Evolutionary conservation across 2,113 vertebrate genomes (phyloP).

Genomic region (Dicaeum eximium): DNA sequence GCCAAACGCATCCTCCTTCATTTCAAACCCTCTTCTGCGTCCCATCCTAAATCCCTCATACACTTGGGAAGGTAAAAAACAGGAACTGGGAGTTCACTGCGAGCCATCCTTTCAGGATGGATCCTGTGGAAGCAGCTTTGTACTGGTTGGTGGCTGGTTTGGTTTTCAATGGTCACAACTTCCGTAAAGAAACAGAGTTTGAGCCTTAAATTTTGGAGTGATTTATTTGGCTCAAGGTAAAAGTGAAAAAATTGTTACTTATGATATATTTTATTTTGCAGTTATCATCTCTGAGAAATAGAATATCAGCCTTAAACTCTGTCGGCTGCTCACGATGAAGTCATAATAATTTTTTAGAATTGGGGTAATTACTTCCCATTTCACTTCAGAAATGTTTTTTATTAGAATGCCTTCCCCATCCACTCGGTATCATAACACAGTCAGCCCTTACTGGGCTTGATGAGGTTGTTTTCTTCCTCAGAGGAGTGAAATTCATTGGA

Average conservation of each 20-base stretch:
- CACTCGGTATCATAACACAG: background rate
- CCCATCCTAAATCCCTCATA: background rate
- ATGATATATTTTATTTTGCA: background rate
- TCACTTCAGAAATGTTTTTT: background rate
- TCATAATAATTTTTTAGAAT: background rate
- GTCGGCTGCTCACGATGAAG: background rate
- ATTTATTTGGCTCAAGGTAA: background rate
- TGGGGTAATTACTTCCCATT: background rate
- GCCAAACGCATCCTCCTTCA: background rate
- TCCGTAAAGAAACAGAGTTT: background rate
- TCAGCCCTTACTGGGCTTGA: background rate
- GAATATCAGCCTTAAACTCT: background rate
- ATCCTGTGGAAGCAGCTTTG: background rate
- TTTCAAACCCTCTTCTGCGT: background rate
- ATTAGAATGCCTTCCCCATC: background rate
- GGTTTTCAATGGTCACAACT: rapidly evolving
- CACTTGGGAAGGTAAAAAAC: background rate
- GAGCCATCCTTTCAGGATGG: background rate
- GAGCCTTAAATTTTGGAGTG: background rate
- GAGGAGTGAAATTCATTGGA: background rate
- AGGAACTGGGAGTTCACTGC: background rate
- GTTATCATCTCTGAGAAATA: background rate
- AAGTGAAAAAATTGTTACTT: background rate
- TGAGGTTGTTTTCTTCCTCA: background rate
- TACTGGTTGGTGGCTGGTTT: background rate